Evolutionary conservation across 1,140 invertebrate genomes (phyloP), one percentile per base, ranked within the genome.

Genomic region (Armadillidium nasatum): DNA sequence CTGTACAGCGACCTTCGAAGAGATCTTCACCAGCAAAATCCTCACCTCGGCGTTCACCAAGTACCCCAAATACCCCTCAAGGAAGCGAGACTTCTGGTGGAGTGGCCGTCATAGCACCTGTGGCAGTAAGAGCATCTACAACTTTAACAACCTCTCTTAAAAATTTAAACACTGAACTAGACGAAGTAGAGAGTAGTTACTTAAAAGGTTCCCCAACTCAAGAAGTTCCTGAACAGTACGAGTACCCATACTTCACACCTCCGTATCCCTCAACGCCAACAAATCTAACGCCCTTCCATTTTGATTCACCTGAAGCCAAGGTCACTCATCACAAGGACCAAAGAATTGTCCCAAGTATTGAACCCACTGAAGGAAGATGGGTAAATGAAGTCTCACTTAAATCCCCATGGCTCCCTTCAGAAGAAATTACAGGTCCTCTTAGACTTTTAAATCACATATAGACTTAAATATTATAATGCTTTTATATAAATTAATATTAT

Each of bases 191-290:
- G 13, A 75, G 75, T 9, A 72, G 46, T 22, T 71, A 76, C 4
- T 81, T 77, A 77, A 81, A 81, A 72, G 74, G 77, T 23, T 81
- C 79, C 21, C 79, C 79, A 4, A 78, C 77, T 1, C 79, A 81
- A 54, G 79, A 78, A 44, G 79, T 81, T 43, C 79, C 79, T 10
- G 79, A 81, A 10, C 78, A 78, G 45, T 74, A 74, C 9, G 79
- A 81, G 67, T 77, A 74, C 69, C 67, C 77, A 45, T 78, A 77
- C 73, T 70, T 78, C 50, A 78, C 79, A 9, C 79, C 79, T 4
- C 77, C 77, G 0, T 78, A 78, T 67, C 19, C 50, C 2, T 76
- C 79, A 0, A 77, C 77, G 0, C 79, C 79, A 46, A 80, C 79
- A 75, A 81, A 81, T 60, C 76, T 72, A 15, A 72, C 75, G 43